A percentile compares a stretch with the other conserved stretches of the same genome.
These are phyloP conservation scores for Malurus elegans DNA, from an alignment of 2,113 vertebrate species.

Conservation along the genomic window DNA sequence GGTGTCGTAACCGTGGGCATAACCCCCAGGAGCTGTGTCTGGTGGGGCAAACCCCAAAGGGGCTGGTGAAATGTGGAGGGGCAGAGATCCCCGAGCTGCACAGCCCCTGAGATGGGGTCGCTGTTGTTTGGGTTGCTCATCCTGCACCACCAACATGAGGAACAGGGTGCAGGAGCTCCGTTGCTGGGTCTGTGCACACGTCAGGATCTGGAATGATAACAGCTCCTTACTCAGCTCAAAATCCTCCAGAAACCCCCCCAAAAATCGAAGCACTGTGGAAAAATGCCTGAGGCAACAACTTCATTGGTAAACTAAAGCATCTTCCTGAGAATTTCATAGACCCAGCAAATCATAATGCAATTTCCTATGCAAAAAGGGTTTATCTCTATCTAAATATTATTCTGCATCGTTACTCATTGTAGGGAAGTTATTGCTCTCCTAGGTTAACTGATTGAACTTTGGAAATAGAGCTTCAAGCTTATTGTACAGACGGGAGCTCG, in stretches of 20 bases:
- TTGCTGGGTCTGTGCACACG: not conserved
- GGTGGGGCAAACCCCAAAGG: rapidly evolving
- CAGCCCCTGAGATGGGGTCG: rapidly evolving
- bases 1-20: rapidly evolving
- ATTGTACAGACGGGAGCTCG: constrained; percentile 52
- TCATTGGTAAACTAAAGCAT: constrained; percentile 66
- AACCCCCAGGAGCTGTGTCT: not conserved
- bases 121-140: not conserved
- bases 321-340: constrained; percentile 55
- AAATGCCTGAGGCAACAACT: constrained; percentile 64
- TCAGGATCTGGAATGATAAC: not conserved
- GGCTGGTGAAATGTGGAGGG: rapidly evolving
- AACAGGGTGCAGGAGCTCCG: not conserved
- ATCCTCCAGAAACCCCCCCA: constrained; percentile 20
- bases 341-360: constrained; percentile 59
- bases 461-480: constrained; percentile 67
- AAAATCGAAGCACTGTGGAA: constrained; percentile 47
- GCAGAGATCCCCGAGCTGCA: not conserved
- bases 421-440: constrained; percentile 68
- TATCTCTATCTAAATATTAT: constrained; percentile 72
- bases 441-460: constrained; percentile 78
- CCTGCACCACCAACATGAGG: not conserved
- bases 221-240: constrained; percentile 48
- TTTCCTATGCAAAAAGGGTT: constrained; percentile 75
- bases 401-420: constrained; percentile 69